Evolutionary conservation across 1,140 invertebrate genomes (phyloP).

Genomic region (Polypedilum vanderplanki): DNA sequence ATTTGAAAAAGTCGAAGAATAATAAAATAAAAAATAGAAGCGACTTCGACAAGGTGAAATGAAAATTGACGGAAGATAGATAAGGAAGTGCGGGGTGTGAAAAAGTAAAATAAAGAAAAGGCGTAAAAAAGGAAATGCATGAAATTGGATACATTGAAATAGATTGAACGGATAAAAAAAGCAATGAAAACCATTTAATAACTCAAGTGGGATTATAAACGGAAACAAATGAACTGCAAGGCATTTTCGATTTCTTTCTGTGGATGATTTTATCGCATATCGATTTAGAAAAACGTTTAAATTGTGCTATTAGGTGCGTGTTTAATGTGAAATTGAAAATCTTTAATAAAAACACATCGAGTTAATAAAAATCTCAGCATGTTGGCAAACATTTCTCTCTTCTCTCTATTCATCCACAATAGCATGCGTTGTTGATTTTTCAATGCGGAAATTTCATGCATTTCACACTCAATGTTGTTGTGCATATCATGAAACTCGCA

Average conservation of each 20-base stretch:
- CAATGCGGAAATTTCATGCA: conserved; percentile 1
- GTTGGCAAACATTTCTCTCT: background rate
- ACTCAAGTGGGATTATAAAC: conserved; percentile 11
- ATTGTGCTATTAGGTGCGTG: background rate
- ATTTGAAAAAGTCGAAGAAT: background rate
- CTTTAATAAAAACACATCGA: background rate
- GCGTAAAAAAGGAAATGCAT: too few species aligned
- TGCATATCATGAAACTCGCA: conserved; percentile 1
- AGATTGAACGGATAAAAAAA: background rate
- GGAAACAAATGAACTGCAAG: conserved; percentile 5
- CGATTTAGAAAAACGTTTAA: background rate
- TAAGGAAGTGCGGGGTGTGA: background rate
- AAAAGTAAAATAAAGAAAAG: background rate
- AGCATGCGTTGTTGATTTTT: background rate
- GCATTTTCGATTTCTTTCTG: background rate
- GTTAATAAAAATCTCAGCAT: conserved; percentile 3
- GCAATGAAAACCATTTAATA: conserved; percentile 1
- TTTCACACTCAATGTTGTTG: background rate
- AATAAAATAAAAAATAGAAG: background rate
- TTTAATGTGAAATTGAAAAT: background rate
- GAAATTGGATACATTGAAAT: conserved; percentile 6
- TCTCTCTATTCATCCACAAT: background rate
- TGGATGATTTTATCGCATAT: background rate
- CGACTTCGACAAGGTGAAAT: background rate
- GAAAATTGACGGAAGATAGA: conserved; percentile 4